Percentiles rank a stretch among this genome's conserved stretches.
Conservation (phyloP, 30 jellyfish, hydroid and myxozoan species). For the Hydractinia echinata region DNA sequence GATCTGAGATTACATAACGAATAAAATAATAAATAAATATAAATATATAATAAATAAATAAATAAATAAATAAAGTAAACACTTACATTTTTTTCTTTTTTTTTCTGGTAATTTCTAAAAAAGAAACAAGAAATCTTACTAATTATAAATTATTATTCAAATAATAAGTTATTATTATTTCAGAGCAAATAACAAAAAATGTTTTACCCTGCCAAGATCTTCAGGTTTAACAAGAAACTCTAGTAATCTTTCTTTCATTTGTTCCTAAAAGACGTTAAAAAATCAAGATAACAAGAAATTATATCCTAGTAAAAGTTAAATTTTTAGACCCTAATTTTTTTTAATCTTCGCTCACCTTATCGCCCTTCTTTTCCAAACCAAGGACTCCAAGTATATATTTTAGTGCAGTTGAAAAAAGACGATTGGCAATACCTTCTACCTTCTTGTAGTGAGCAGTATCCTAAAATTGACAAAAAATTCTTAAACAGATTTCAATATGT, state of each 20-base stretch:
- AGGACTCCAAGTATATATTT: slow-evolving; percentile 20
- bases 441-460: neutral
- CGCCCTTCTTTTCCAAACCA: slow-evolving; percentile 30
- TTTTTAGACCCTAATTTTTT: neutral
- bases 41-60: neutral
- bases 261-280: slow-evolving; percentile 35
- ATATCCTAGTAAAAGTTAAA: neutral
- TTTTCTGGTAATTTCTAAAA: slow-evolving; percentile 39
- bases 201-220: slow-evolving; percentile 40
- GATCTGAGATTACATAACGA: too few relatives aligned
- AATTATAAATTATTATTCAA: neutral
- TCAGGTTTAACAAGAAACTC: slow-evolving; percentile 58
- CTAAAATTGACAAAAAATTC: slow-evolving; percentile 15
- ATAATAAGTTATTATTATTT: neutral
- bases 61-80: neutral
- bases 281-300: neutral
- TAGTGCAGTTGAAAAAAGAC: slow-evolving; percentile 5
- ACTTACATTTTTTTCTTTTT: neutral
- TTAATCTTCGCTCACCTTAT: neutral
- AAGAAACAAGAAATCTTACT: slow-evolving; percentile 3
- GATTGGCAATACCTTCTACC: neutral
- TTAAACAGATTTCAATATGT: neutral
- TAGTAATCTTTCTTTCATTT: slow-evolving; percentile 47
- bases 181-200: neutral
- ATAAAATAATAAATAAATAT: too few relatives aligned